A percentile compares a stretch with the other conserved stretches of the same genome.
Evolutionary conservation across 2,888 invertebrate genomes (phyloP).

Genomic region (Drosophila merina): DNA sequence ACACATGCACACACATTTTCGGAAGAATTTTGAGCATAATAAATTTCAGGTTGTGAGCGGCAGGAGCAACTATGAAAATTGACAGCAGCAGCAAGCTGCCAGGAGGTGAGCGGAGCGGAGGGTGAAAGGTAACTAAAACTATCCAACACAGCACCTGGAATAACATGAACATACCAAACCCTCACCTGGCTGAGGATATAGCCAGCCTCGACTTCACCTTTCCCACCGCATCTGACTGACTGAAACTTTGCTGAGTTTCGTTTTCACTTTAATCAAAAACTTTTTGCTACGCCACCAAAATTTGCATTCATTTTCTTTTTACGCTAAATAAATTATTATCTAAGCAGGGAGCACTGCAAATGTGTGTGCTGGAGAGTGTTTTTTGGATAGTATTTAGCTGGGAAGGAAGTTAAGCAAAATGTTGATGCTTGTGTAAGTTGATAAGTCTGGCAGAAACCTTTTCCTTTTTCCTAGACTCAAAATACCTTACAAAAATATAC

Average conservation of each 20-base stretch:
- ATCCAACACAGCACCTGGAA: conserved; percentile 62
- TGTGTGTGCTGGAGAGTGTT: conserved; percentile 18
- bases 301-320: conserved; percentile 78
- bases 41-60: conserved; percentile 60
- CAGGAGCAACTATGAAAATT: conserved; percentile 43
- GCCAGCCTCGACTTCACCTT: not conserved
- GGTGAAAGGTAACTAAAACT: conserved; percentile 60
- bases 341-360: conserved; percentile 46
- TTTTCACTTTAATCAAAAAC: conserved; percentile 78
- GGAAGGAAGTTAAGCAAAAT: conserved; percentile 34
- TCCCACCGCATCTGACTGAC: conserved; percentile 1
- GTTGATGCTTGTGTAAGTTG: conserved; percentile 33
- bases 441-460: conserved; percentile 14
- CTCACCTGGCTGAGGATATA: not conserved
- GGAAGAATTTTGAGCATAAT: conserved; percentile 57
- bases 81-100: conserved; percentile 29
- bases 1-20: conserved; percentile 23
- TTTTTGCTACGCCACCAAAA: conserved; percentile 65
- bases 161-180: conserved; percentile 54
- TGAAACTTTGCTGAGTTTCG: conserved; percentile 66
- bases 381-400: conserved; percentile 30
- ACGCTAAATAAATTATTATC: conserved; percentile 79
- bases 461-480: not conserved
- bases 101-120: not conserved
- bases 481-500: not conserved